Evolutionary conservation across 2,113 vertebrate genomes (phyloP).

Genomic region (Henicopernis longicauda): DNA sequence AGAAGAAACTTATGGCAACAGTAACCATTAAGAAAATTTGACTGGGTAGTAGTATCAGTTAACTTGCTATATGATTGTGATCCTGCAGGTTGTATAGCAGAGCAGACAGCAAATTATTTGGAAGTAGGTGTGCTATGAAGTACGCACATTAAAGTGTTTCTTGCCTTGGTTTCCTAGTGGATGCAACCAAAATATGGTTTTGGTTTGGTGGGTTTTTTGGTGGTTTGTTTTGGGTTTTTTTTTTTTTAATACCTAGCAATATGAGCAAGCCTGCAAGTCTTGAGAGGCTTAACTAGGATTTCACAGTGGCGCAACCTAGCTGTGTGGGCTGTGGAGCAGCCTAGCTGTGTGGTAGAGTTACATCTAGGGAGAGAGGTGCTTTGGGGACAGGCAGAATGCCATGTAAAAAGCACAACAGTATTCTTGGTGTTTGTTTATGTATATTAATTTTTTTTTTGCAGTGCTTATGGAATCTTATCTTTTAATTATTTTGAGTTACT

Average conservation of each 20-base stretch:
- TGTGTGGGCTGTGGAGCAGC: not conserved
- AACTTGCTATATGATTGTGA: not conserved
- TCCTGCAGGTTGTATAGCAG: not conserved
- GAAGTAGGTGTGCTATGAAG: not conserved
- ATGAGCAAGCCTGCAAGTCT: not conserved
- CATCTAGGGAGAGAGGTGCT: too few species aligned
- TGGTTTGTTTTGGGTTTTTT: too few species aligned
- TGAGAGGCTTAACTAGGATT: not conserved
- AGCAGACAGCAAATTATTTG: not conserved
- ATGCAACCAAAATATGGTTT: not conserved
- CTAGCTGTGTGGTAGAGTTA: rapidly evolving
- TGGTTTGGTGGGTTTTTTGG: too few species aligned
- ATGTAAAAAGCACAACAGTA: not conserved
- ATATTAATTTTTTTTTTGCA: not conserved
- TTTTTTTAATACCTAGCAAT: too few species aligned
- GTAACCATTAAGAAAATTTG: not conserved
- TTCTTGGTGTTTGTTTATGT: not conserved
- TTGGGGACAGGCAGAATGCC: not conserved
- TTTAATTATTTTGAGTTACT: not conserved
- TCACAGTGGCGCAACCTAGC: not conserved
- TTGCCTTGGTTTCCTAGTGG: not conserved
- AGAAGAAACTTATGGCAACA: not conserved
- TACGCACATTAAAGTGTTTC: rapidly evolving
- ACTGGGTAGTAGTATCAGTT: too few species aligned
- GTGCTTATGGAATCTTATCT: not conserved